Percentiles rank a stretch among this genome's conserved stretches.
These are phyloP conservation scores for Halcyon leucocephala DNA, from an alignment of 2,797 vertebrate genomes.

Conservation along the genomic window DNA sequence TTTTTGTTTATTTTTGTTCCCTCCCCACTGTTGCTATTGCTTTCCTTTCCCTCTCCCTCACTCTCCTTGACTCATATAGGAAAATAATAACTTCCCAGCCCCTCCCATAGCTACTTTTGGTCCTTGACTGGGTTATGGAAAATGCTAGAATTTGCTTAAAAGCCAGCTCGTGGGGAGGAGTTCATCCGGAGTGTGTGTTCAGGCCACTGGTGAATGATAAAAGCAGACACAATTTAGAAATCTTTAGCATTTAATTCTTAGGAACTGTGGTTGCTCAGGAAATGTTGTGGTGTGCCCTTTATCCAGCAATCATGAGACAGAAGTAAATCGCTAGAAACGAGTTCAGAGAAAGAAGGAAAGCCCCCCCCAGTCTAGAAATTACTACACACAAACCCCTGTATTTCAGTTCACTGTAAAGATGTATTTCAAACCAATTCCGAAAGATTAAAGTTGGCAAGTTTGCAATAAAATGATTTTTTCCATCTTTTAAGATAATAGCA, in stretches of 20 bases:
- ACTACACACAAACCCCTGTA: not conserved
- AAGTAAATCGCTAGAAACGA: not conserved
- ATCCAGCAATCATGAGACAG: slow-evolving; percentile 18
- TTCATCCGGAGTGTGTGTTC: fast-evolving
- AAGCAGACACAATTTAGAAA: not conserved
- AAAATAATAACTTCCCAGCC: not conserved
- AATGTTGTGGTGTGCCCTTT: not conserved
- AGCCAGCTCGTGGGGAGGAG: not conserved
- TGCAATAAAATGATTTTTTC: slow-evolving; percentile 59
- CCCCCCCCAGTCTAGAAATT: not conserved
- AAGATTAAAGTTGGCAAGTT: slow-evolving; percentile 66
- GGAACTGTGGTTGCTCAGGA: not conserved
- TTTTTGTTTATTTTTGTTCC: no score
- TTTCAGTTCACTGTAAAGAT: slow-evolving; percentile 46
- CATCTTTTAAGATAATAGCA: slow-evolving; percentile 54
- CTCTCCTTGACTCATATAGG: not conserved
- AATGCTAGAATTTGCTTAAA: not conserved
- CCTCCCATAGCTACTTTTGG: not conserved
- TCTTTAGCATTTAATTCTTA: not conserved
- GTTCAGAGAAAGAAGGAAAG: not conserved
- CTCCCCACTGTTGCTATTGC: not conserved
- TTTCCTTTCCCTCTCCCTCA: not conserved
- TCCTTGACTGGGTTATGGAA: not conserved
- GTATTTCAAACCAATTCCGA: slow-evolving; percentile 59
- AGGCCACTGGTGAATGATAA: not conserved